These are phyloP conservation scores for Tyrannus savana DNA, from an alignment of 2,113 vertebrate genomes.

Conservation along the genomic window DNA sequence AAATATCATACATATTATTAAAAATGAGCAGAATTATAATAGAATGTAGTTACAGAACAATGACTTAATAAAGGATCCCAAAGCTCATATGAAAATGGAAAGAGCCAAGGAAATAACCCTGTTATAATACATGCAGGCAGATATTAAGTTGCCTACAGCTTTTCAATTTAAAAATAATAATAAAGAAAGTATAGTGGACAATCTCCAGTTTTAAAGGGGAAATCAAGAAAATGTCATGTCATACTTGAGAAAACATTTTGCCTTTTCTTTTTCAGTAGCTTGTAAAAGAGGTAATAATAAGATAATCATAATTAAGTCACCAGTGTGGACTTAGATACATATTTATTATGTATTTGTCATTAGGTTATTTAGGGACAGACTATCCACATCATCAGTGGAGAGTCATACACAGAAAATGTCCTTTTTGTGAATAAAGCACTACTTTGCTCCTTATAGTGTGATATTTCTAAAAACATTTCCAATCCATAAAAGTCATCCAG, in stretches of 20 bases:
- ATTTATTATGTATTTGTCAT: not conserved
- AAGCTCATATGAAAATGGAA: not conserved
- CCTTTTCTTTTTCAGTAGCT: not conserved
- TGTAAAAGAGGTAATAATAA: not conserved
- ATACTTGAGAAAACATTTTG: not conserved
- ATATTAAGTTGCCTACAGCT: not conserved
- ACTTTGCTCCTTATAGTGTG: not conserved
- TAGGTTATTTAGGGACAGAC: not conserved
- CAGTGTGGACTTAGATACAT: not conserved
- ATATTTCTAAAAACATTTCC: not conserved
- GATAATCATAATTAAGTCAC: not conserved
- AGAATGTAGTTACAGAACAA: conserved; percentile 37
- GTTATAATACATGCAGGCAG: not conserved
- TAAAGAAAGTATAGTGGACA: not conserved
- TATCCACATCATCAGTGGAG: not conserved
- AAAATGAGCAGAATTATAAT: conserved; percentile 42
- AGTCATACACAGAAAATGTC: not conserved
- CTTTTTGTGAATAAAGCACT: conserved; percentile 23
- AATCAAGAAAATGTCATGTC: not conserved
- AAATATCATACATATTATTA: conserved; percentile 44
- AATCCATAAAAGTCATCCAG: not conserved
- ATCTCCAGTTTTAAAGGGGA: not conserved
- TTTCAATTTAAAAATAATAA: not conserved
- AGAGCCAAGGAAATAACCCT: not conserved
- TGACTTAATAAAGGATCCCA: conserved; percentile 41